These are phyloP conservation scores for Vanessa cardui DNA, from an alignment of 2,888 invertebrate genomes.

Conservation along the genomic window DNA sequence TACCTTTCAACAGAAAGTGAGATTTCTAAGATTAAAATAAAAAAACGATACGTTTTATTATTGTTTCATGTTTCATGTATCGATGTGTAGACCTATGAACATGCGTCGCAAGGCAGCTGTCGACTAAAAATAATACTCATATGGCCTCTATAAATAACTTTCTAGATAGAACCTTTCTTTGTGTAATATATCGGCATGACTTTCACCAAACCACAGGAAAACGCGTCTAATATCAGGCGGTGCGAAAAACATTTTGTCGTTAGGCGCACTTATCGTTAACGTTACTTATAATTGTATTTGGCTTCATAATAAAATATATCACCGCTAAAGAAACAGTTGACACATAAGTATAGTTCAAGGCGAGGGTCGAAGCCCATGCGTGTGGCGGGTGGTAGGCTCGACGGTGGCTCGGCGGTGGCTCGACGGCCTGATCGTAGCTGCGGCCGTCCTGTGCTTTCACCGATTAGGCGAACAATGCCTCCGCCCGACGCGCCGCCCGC, in stretches of 20 bases:
- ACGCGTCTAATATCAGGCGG: background rate
- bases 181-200: background rate
- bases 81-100: background rate
- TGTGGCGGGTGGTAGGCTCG: background rate
- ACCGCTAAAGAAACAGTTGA: background rate
- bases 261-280: too few species aligned
- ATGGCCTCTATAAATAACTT: background rate
- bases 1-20: too few species aligned
- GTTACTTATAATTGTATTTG: too few species aligned
- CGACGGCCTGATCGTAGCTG: slow-evolving; percentile 17
- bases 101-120: background rate
- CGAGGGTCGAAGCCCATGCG: background rate
- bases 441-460: slow-evolving; percentile 64
- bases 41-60: too few species aligned
- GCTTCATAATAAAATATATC: too few species aligned
- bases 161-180: slow-evolving; percentile 5
- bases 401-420: slow-evolving; percentile 15
- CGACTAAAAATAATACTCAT: slow-evolving; percentile 4
- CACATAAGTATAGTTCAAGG: background rate
- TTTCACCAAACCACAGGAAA: background rate
- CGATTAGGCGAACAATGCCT: slow-evolving; percentile 58
- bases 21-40: too few species aligned
- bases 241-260: background rate
- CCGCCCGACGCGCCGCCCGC: slow-evolving; percentile 33
- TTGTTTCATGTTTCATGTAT: too few species aligned